Conservation (phyloP, 2,113 vertebrate genomes). For the Gallinago jamesoni region DNA sequence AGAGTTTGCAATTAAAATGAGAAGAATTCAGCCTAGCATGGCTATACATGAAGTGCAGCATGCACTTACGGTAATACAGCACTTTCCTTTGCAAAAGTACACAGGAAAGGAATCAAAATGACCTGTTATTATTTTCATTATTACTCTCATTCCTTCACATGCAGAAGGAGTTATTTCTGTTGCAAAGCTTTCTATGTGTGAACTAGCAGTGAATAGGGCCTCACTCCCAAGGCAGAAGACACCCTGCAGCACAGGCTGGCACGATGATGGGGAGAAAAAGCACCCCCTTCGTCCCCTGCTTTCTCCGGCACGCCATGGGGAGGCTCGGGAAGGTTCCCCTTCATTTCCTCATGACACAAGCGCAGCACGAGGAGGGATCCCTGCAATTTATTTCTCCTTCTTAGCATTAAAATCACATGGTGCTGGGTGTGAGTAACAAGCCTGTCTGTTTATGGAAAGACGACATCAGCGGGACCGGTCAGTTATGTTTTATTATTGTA, state of each 20-base stretch:
- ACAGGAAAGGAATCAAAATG: not conserved
- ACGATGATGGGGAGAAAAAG: fast-evolving
- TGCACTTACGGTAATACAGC: not conserved
- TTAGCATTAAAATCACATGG: not conserved
- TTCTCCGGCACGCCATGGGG: fast-evolving
- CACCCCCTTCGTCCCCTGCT: not conserved
- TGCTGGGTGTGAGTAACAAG: conserved; percentile 5
- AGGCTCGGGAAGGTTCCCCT: not conserved
- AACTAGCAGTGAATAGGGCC: not conserved
- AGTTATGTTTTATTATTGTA: not conserved
- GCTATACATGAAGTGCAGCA: not conserved
- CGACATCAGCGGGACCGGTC: conserved; percentile 14
- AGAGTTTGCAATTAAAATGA: not conserved
- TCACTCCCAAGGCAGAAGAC: not conserved
- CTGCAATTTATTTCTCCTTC: not conserved
- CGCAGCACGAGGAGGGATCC: not conserved
- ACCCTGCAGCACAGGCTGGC: not conserved
- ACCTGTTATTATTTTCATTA: not conserved
- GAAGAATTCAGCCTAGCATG: not conserved
- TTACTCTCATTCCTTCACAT: not conserved
- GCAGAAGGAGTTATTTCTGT: not conserved
- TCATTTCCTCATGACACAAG: not conserved
- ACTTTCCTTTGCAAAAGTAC: fast-evolving
- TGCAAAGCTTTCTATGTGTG: not conserved
- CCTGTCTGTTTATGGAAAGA: conserved; percentile 16